A percentile compares a stretch with the other conserved stretches of the same genome.
Evolutionary conservation across 2,113 vertebrate species (phyloP).

Genomic region (Chaetodon auriga): DNA sequence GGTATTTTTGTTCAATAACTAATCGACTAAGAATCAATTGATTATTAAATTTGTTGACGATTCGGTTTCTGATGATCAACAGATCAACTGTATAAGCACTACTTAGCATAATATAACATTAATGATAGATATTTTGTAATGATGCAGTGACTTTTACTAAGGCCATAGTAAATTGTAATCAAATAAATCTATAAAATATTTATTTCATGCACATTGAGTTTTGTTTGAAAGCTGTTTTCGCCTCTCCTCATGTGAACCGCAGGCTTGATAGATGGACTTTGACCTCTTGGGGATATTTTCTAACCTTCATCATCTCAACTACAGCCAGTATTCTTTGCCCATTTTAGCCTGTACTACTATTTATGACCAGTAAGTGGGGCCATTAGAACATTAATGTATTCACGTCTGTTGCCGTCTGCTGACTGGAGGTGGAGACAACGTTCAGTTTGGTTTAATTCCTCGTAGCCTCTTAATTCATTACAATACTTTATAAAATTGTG

Average conservation of each 20-base stretch:
- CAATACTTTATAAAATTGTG: constrained; percentile 27
- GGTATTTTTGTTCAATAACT: not conserved
- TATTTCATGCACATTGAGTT: not conserved
- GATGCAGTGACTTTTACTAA: too few species aligned
- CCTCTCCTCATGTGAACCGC: not conserved
- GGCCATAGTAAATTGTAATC: not conserved
- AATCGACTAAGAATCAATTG: not conserved
- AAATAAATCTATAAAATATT: not conserved
- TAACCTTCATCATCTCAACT: constrained; percentile 12
- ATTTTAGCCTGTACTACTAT: not conserved
- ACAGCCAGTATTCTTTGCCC: not conserved
- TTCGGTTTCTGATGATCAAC: not conserved
- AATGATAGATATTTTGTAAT: not conserved
- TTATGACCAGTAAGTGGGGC: constrained; percentile 57
- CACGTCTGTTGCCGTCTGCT: not conserved
- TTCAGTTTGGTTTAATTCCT: constrained; percentile 11
- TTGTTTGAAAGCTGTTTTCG: constrained; percentile 2
- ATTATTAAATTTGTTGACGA: not conserved
- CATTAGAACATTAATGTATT: constrained; percentile 40
- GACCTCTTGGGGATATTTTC: constrained; percentile 1
- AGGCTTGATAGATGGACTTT: not conserved
- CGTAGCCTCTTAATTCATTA: constrained; percentile 1
- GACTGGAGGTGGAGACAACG: constrained; percentile 59
- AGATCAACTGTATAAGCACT: not conserved
- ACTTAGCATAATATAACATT: not conserved